Conservation (phyloP, 2,888 invertebrate species). For the Acanthacorydalis orientalis region DNA sequence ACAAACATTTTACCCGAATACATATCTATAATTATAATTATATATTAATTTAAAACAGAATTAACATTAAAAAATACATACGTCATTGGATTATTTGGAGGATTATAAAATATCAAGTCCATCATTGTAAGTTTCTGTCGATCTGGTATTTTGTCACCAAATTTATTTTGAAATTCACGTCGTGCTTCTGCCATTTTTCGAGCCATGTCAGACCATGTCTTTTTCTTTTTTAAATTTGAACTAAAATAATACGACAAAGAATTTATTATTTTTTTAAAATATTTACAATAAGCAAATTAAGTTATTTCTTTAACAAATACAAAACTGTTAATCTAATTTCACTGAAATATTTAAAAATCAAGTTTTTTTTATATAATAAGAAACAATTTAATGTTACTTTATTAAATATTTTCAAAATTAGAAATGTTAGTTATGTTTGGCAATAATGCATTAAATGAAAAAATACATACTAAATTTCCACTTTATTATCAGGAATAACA, state of each 20-base stretch:
- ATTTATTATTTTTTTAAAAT: conserved; percentile 5
- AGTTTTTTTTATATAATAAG: no score
- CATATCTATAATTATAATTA: not conserved
- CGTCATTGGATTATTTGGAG: conserved; percentile 57
- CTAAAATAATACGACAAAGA: conserved; percentile 1
- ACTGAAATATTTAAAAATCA: no score
- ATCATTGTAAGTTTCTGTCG: conserved; percentile 70
- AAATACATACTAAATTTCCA: no score
- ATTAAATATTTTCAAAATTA: no score
- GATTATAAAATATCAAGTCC: conserved; percentile 85
- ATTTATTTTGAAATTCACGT: conserved; percentile 32
- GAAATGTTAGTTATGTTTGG: no score
- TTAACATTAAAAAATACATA: conserved; percentile 21
- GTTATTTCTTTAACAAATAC: no score
- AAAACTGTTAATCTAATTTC: no score
- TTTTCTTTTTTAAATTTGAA: conserved; percentile 16
- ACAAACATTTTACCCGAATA: no score
- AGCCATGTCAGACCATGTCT: conserved; percentile 28
- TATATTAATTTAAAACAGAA: not conserved
- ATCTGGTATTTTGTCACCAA: conserved; percentile 35
- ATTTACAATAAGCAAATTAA: not conserved
- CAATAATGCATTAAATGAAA: conserved; percentile 7
- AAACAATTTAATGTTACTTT: no score
- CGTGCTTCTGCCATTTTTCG: conserved; percentile 34
- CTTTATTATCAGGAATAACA: no score